Percentiles rank a stretch among this genome's conserved stretches.
Conservation (phyloP, 2,888 invertebrate species). For the Galerucella nymphaeae region DNA sequence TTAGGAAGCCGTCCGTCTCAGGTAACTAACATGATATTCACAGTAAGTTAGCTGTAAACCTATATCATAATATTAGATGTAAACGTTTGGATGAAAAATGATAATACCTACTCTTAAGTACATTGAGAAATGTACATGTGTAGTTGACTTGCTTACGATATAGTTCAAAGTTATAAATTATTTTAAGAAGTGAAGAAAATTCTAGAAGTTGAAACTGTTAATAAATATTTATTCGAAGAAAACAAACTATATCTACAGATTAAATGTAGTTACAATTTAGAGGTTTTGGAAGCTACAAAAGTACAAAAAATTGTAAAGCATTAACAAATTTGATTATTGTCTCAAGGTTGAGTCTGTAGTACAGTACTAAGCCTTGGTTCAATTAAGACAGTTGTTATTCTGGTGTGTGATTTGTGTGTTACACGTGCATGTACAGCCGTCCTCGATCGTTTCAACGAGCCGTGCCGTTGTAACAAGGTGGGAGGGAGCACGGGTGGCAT, state of each 20-base stretch:
- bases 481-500: slow-evolving; percentile 6
- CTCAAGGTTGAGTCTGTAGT: slow-evolving; percentile 15
- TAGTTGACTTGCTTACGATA: neutral
- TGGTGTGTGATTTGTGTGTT: slow-evolving; percentile 10
- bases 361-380: slow-evolving; percentile 17
- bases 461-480: slow-evolving; percentile 14
- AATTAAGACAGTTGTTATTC: slow-evolving; percentile 2
- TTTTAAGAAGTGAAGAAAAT: neutral
- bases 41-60: neutral
- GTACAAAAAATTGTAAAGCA: too few species aligned
- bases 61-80: neutral
- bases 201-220: neutral
- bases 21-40: neutral
- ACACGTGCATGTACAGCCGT: slow-evolving; percentile 12
- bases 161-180: neutral
- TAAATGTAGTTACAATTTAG: neutral
- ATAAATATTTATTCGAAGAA: neutral
- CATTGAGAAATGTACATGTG: neutral
- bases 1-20: neutral
- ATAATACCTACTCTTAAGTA: neutral
- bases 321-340: slow-evolving; percentile 6
- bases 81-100: neutral
- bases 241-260: neutral
- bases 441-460: slow-evolving; percentile 14
- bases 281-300: neutral